Percentiles rank a stretch among this genome's conserved stretches.
These are phyloP conservation scores for Taxidea taxus DNA, from an alignment of 2,113 vertebrate genomes.

Conservation along the genomic window DNA sequence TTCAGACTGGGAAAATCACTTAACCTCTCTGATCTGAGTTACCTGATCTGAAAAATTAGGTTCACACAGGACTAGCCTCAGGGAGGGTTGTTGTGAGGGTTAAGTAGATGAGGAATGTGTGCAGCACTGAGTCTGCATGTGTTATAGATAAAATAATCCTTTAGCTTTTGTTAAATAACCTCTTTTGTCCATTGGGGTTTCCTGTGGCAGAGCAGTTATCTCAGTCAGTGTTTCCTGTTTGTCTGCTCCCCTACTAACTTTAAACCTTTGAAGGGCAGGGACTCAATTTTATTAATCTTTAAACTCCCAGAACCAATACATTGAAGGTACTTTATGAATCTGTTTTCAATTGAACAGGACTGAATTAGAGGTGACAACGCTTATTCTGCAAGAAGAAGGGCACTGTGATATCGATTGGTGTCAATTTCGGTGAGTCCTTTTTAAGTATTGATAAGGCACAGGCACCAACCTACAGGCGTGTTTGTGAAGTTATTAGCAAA, in stretches of 20 bases:
- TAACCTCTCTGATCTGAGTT: neutral
- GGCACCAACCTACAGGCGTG: neutral
- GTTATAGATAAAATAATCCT: conserved; percentile 13
- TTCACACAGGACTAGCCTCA: neutral
- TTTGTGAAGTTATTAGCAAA: neutral
- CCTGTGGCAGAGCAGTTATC: neutral
- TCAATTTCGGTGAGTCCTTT: neutral
- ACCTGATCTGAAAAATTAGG: conserved; percentile 20
- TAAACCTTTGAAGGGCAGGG: neutral
- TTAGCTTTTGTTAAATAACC: neutral
- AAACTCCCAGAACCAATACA: neutral
- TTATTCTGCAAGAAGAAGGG: neutral
- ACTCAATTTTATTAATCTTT: conserved; percentile 41
- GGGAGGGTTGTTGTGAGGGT: neutral
- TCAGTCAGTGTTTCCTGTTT: neutral
- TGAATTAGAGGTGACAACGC: neutral
- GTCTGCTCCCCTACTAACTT: neutral
- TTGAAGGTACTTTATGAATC: neutral
- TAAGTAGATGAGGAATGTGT: neutral
- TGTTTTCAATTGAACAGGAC: neutral
- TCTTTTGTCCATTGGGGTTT: neutral
- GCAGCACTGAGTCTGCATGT: neutral
- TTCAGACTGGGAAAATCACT: conserved; percentile 14
- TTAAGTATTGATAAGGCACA: neutral
- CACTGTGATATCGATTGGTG: neutral